Evolutionary conservation across 92 coral and sea anemone genomes (phyloP), one percentile per base, ranked within the genome.

Genomic region (Micromussa lordhowensis): DNA sequence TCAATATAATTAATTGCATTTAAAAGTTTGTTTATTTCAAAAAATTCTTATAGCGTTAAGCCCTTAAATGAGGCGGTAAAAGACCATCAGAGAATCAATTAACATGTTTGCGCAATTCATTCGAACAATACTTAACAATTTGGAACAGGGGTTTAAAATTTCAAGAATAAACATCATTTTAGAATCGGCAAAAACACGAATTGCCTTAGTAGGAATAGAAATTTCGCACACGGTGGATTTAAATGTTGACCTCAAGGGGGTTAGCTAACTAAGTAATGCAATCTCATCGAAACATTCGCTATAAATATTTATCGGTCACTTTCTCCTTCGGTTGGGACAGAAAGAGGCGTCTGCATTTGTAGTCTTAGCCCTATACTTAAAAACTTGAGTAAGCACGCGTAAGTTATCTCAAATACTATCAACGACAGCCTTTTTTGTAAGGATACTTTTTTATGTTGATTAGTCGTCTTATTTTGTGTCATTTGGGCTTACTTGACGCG

Each of bases 1-100:
- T 61, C 89, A 86, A 86, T 86, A 86, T 86, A 61, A 55, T 63
- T 77, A 66, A 86, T 77, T 40, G 17, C 49, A 16, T 36, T 54
- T 86, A 66, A 77, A 75, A 86, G 78, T 77, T 77, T 66, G 75
- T 77, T 86, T 64, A 85, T 44, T 17, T 54, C 73, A n/a, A 18
- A 22, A 44, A 29, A 30, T 30, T 83, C 75, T 84, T 35, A 31
- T 73, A 4, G 77, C 44, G 26, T 71, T 69, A 32, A 81, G 55
- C 55, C 75, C 85, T 63, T 81, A 63, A 40, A 81, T 38, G 70
- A 31, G 49, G n/a, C 49, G 14, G 51, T 54, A 31, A 83, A 55
- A 72, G 72, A 16, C 81, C 70, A 21, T 32, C 86, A 53, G 8
- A 82, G 48, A 82, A 21, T 34, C 86, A 83, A 70, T 83, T 71